Evolutionary conservation across 2,113 vertebrate species (phyloP), one percentile per base, ranked within the genome.

Genomic region (Pseudopodoces humilis): DNA sequence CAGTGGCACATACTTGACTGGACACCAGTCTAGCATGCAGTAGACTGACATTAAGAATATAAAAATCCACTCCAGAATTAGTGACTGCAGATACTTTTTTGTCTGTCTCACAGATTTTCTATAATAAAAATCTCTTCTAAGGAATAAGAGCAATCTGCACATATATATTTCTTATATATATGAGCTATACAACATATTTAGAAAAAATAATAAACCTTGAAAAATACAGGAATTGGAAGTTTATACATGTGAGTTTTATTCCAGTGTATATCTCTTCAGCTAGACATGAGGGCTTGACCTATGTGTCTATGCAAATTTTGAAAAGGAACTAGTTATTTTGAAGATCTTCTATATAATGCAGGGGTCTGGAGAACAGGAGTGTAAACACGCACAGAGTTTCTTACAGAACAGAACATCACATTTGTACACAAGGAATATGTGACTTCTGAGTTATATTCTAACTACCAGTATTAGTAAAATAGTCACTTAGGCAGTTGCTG

Each of bases 371-470:
- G 71, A 89, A 18, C 22, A 77, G 11, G 22, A 52, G 20, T 44
- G 11, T 44, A 72, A 90, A 90, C 12, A n/a, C 13, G 28, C 8
- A 7, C 13, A 58, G 14, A 43, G 24, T 39, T 60, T 71, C 15
- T 78, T 80, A 37, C 0, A 3, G 52, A 93, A 62, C 0, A 0
- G 17, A 79, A 69, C 1, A 2, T 76, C 1, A 1, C 37, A 70
- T 14, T 75, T 64, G 19, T 65, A 39, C 59, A 25, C 43, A 77
- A 55, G 22, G 16, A 80, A 50, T 74, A 8, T 75, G 12, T 60
- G 81, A 75, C 31, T 88, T 81, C 62, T 91, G 53, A 75, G 46
- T 82, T 84, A 35, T 31, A 43, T 39, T 64, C 24, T 80, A 76
- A 23, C 37, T 77, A 22, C n/a, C 58, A 2, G 24, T 65, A 35